These are phyloP conservation scores for Escarpia spicata DNA, from an alignment of 2,888 invertebrate species.

Conservation along the genomic window DNA sequence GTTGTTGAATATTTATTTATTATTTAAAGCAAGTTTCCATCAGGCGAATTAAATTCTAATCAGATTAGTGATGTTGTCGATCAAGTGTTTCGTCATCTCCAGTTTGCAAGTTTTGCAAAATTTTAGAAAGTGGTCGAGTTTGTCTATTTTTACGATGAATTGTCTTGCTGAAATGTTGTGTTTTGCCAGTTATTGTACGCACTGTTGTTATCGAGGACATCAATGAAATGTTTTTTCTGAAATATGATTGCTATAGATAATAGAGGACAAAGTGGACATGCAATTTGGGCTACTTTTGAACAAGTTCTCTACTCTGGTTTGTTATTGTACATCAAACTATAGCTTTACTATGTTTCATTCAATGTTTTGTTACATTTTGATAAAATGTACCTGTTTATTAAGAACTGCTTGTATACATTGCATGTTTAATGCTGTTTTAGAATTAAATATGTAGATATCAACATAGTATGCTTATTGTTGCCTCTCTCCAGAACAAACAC, in stretches of 20 bases:
- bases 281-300: not conserved
- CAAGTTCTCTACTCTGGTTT: not conserved
- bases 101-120: not conserved
- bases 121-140: not conserved
- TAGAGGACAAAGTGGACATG: not conserved
- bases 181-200: not conserved
- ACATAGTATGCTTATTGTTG: not conserved
- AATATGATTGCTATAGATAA: not conserved
- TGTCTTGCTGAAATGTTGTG: not conserved
- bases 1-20: not conserved
- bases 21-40: not conserved
- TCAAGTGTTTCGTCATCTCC: not conserved
- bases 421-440: conserved; percentile 16
- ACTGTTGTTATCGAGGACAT: not conserved
- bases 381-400: conserved; percentile 10
- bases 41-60: not conserved
- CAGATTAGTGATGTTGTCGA: not conserved
- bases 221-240: not conserved
- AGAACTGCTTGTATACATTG: conserved; percentile 16
- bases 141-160: not conserved
- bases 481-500: not conserved
- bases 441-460: not conserved
- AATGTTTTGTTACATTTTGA: not conserved
- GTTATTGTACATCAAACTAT: not conserved
- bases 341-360: not conserved